Percentiles rank a stretch among this genome's conserved stretches.
Conservation (phyloP, 2,888 invertebrate genomes). For the Synergus gifuensis region DNA sequence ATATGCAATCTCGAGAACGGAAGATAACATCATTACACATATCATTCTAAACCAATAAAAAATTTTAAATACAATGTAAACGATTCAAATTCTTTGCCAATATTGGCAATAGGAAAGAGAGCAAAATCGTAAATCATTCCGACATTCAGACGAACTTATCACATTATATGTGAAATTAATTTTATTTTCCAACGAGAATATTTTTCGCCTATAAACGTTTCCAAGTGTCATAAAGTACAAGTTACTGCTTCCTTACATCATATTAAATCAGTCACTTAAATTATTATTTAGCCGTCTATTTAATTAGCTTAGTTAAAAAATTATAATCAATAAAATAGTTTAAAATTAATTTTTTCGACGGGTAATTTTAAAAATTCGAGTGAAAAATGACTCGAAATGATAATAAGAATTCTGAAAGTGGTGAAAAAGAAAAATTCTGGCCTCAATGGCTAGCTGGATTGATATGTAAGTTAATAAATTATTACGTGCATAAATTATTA, state of each 20-base stretch:
- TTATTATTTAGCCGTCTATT: neutral
- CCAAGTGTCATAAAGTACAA: neutral
- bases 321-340: neutral
- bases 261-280: neutral
- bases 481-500: neutral
- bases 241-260: neutral
- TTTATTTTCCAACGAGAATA: neutral
- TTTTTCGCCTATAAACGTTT: neutral
- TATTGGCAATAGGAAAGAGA: neutral
- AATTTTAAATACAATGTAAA: neutral
- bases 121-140: constrained; percentile 6
- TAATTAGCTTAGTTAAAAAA: neutral
- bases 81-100: constrained; percentile 4
- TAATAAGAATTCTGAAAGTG: neutral
- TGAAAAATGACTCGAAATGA: neutral
- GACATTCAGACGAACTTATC: neutral
- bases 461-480: neutral
- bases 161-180: neutral
- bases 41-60: neutral
- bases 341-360: neutral
- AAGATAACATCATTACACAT: constrained; percentile 3
- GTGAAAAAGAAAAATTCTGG: constrained; percentile 2
- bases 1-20: neutral
- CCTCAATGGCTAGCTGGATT: neutral
- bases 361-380: neutral